Evolutionary conservation across 2,797 vertebrate species (phyloP), one percentile per base, ranked within the genome.

Genomic region (Epinephelus coioides): DNA sequence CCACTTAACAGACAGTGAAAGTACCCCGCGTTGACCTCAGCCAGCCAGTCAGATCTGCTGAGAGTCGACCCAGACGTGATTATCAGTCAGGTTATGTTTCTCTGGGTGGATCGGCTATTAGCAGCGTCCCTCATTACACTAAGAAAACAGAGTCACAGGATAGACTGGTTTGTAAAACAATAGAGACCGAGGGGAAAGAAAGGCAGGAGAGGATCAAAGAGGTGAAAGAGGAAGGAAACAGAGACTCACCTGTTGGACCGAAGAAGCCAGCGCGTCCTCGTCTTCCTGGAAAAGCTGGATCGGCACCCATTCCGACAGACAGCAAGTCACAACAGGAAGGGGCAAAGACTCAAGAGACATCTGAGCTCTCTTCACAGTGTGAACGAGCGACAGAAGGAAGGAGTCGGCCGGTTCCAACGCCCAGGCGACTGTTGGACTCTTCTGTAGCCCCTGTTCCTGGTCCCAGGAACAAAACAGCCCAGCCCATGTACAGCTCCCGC

Each of bases 51-150:
- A 53, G 50, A 64, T 69, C 76, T 0, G 1, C 67, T 23, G 71
- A 76, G 11, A 68, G 47, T 66, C 69, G 2, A 6, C 38, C 64
- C 15, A 40, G 19, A 60, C 30, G 27, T 49, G 14, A 17, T 2
- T 27, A 53, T 63, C 65, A 78, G 62, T 25, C 67, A 13, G 73
- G 50, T 54, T 78, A 56, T 69, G 62, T 74, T 54, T 90, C 89
- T 76, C 44, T 88, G 10, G 40, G 59, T 23, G 91, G 89, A 66
- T 40, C 65, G 27, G 44, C 73, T 1, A 57, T 92, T 73, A 68
- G 38, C 78, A 72, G 60, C 21, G 34, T 88, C 47, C 85, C 91
- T 78, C 56, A 65, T 82, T 92, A 88, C 75, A 43, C 74, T 61
- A 65, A 63, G 62, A 78, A 50, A 79, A 74, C 73, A 65, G 84